A percentile compares a stretch with the other conserved stretches of the same genome.
phyloP scores from a whole-genome alignment of 2,797 vertebrate genomes.

The Eupleurogrammus muticus region DNA sequence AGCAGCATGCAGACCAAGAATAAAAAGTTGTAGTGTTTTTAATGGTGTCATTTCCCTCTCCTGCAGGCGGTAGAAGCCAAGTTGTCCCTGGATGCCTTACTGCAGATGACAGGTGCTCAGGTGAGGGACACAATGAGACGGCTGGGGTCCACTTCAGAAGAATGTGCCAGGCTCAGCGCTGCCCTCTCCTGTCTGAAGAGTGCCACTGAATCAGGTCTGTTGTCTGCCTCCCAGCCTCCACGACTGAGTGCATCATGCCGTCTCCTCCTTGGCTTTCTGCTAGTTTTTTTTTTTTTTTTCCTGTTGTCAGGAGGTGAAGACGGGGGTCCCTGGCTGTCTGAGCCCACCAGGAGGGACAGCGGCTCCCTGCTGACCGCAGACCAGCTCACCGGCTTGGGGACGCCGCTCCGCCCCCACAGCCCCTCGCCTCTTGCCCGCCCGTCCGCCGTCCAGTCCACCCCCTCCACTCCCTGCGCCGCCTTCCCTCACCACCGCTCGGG shows the following conservation, averaged over 20 bases:
- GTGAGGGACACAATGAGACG: constrained; percentile 93
- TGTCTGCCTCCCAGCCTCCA: not conserved
- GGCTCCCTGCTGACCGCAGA: constrained; percentile 83
- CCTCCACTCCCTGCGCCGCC: constrained; percentile 75
- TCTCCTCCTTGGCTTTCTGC: not conserved
- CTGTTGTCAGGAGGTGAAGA: constrained; percentile 88
- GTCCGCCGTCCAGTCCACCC: constrained; percentile 79
- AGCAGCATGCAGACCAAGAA: not conserved
- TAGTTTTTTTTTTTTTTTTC: not conserved
- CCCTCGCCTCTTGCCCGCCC: constrained; percentile 85
- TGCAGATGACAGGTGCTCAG: constrained; percentile 94
- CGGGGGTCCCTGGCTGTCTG: constrained; percentile 81
- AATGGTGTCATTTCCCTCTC: constrained; percentile 3
- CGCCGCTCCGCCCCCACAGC: constrained; percentile 79
- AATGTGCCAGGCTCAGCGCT: constrained; percentile 91
- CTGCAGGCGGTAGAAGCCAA: constrained; percentile 90
- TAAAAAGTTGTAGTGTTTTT: not conserved
- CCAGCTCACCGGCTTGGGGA: constrained; percentile 76
- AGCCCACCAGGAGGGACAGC: constrained; percentile 88
- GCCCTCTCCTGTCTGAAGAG: constrained; percentile 94
- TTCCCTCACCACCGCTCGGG: constrained; percentile 82
- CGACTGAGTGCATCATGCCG: not conserved
- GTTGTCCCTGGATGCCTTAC: constrained; percentile 93
- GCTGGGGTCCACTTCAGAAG: constrained; percentile 91
- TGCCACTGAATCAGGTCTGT: constrained; percentile 90